Conservation (phyloP, 64 coral and sea anemone species). For the Montipora foliosa region DNA sequence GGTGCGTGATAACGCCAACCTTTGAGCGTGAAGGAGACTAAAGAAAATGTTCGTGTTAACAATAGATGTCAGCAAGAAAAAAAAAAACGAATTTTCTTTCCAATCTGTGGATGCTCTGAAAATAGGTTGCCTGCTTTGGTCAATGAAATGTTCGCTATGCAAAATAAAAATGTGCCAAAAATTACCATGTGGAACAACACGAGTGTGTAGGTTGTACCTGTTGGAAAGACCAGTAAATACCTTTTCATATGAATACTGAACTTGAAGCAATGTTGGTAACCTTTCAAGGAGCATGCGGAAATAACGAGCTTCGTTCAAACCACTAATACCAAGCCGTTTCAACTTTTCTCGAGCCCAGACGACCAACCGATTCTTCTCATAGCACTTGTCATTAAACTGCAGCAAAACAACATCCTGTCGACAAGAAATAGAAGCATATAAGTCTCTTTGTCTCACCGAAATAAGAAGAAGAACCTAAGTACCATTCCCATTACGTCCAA, state of each 20-base stretch:
- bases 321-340: slow-evolving; percentile 37
- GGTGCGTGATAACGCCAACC: too few relatives aligned
- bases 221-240: background rate
- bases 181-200: background rate
- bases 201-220: background rate
- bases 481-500: too few relatives aligned
- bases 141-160: too few relatives aligned
- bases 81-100: too few relatives aligned
- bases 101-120: too few relatives aligned
- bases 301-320: slow-evolving; percentile 44
- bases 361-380: slow-evolving; percentile 39
- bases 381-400: slow-evolving; percentile 55
- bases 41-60: too few relatives aligned
- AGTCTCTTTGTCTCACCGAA: background rate
- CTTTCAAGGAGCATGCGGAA: slow-evolving; percentile 57
- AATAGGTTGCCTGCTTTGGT: too few relatives aligned
- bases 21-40: too few relatives aligned
- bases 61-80: too few relatives aligned
- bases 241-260: slow-evolving; percentile 66
- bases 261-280: slow-evolving; percentile 56
- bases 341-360: slow-evolving; percentile 62
- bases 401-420: slow-evolving; percentile 46
- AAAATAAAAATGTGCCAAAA: background rate
- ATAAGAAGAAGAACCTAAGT: background rate
- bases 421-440: background rate